These are phyloP conservation scores for Cyaniris semiargus DNA, from an alignment of 2,888 invertebrate genomes.

Conservation along the genomic window DNA sequence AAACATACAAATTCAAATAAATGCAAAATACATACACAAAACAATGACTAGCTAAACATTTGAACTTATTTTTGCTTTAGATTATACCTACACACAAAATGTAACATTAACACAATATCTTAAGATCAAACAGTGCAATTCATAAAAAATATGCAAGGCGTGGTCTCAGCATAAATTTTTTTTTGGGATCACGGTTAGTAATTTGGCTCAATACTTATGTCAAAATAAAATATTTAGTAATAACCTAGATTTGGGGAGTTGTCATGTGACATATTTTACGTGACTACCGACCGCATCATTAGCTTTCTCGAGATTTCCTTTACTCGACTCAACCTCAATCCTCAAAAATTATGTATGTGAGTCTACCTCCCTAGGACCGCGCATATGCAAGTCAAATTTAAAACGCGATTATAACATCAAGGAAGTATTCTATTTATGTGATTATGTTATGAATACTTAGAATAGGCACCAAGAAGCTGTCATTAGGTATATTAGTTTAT, in stretches of 20 bases:
- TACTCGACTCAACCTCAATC: no score
- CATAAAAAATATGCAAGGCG: not conserved
- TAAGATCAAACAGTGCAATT: not conserved
- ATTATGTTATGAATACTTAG: not conserved
- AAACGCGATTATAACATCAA: not conserved
- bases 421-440: not conserved
- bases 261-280: no score
- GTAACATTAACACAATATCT: not conserved
- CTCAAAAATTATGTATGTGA: no score
- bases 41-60: slow-evolving; percentile 26
- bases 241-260: no score
- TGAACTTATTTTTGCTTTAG: not conserved
- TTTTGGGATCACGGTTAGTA: no score
- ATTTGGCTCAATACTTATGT: no score
- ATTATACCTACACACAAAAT: not conserved
- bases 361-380: not conserved
- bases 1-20: slow-evolving; percentile 1
- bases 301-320: no score
- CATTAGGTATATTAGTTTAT: not conserved
- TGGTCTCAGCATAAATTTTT: no score
- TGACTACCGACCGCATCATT: no score
- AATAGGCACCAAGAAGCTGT: not conserved
- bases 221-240: no score
- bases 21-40: slow-evolving; percentile 13
- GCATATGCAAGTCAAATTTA: not conserved